Base-by-base conservation (phyloP, 1,140 invertebrate species). In the Microplitis mediator region DNA sequence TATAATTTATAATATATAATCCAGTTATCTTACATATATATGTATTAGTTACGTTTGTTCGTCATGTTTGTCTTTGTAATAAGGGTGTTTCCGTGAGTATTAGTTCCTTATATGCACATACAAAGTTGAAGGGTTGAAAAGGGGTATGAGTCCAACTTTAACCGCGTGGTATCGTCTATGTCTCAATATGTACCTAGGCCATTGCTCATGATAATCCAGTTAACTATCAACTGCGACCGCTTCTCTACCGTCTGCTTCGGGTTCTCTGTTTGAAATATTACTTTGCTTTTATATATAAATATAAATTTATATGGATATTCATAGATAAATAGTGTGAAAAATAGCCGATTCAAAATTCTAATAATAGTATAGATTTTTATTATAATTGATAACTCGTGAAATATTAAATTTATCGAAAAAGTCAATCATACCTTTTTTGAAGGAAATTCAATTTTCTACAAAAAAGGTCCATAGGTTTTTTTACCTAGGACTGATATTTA, bases 1-100 rank as follows among this genome's bases (percentile, higher is more conserved):
- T 23, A 85, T 85, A 81, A 83, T 45, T 6, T 45, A 45, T 83
- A 84, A 85, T 85, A 85, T 84, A 82, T 84, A 85, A 85, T 85
- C 84, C 82, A 76, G 75, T 85, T 85, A 85, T 39, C 51, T 67
- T 32, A 62, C 36, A 58, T 16, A 23, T 58, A 9, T 62, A 50
- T 70, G 70, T 51, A 66, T 63, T 54, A 63, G 56, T 14, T 32
- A 9, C 11, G 39, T 45, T 45, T 9, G 11, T 11, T 45, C 39
- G 39, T 11, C 5, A 5, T 45, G 39, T 45, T 45, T 45, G 2
- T 3, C 39, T 4, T 11, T 45, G 39, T 45, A 45, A 45, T 45
- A 45, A 45, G 39, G 39, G 39, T 45, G 39, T 45, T 45, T 45
- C 11, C 39, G 11, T 5, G 4, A 45, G 39, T 45, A 45, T 45